These are phyloP conservation scores for pig (Sus scrofa) DNA, from an alignment of 2,113 vertebrate species.

Conservation along the genomic window DNA sequence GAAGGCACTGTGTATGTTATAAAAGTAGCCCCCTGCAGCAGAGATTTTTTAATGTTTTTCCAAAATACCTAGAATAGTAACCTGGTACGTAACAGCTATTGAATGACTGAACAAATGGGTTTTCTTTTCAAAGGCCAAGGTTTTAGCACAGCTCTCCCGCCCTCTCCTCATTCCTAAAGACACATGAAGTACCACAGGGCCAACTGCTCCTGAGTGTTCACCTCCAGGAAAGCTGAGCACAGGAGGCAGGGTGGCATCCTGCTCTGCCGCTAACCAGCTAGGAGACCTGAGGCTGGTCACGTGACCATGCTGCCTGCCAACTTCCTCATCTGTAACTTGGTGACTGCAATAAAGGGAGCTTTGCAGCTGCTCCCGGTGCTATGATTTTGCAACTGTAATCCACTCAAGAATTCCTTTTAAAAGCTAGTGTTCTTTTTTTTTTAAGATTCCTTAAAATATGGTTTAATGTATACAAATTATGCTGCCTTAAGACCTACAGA, in stretches of 20 bases:
- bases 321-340: neutral
- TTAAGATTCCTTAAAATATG: neutral
- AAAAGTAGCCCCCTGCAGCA: neutral
- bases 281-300: neutral
- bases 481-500: neutral
- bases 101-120: neutral
- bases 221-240: neutral
- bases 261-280: neutral
- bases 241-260: rapidly evolving
- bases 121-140: neutral
- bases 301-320: neutral
- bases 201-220: neutral
- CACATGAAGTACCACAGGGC: no score
- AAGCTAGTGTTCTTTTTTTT: neutral
- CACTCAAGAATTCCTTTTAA: neutral
- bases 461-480: neutral
- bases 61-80: neutral
- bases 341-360: neutral
- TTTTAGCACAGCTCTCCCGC: neutral
- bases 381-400: neutral
- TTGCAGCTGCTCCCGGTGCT: neutral
- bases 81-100: neutral
- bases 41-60: neutral
- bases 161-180: neutral
- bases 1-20: neutral